Percentiles rank a stretch among this genome's conserved stretches.
Evolutionary conservation across 2,113 vertebrate genomes (phyloP).

Genomic region (Zapus hudsonius): DNA sequence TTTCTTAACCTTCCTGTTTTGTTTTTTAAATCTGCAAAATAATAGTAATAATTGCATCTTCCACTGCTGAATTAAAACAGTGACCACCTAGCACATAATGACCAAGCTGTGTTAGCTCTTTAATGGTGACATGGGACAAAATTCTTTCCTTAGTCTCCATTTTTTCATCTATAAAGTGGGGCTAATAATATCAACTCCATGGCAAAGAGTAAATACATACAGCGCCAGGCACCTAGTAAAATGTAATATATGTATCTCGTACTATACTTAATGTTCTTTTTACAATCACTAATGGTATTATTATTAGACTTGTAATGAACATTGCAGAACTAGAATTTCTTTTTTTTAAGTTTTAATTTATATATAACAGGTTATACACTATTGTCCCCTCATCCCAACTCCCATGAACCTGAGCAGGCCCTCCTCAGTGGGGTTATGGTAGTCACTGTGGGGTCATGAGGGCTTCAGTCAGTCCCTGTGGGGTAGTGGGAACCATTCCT

Average conservation of each 20-base stretch:
- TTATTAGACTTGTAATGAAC: constrained; percentile 21
- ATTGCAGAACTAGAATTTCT: not conserved
- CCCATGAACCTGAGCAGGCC: too few species aligned
- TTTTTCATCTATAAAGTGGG: not conserved
- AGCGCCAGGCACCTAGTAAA: not conserved
- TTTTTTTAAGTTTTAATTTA: too few species aligned
- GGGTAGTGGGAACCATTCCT: too few species aligned
- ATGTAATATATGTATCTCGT: not conserved
- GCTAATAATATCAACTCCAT: not conserved
- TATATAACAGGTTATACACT: too few species aligned
- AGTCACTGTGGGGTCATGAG: too few species aligned
- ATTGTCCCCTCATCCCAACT: too few species aligned
- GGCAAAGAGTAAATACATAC: not conserved
- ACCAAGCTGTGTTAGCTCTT: not conserved
- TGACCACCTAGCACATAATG: not conserved
- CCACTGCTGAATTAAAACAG: not conserved
- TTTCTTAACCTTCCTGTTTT: not conserved
- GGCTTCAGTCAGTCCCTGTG: too few species aligned
- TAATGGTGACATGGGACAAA: not conserved
- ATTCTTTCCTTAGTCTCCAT: not conserved
- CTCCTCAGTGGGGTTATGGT: too few species aligned
- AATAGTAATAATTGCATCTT: not conserved
- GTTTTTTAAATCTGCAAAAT: constrained; percentile 21
- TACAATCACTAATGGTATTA: not conserved
- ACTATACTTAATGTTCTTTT: not conserved